Percentiles rank a stretch among this genome's conserved stretches.
These are phyloP conservation scores for Amphipoea oculea DNA, from an alignment of 2,888 invertebrate genomes.

Conservation along the genomic window DNA sequence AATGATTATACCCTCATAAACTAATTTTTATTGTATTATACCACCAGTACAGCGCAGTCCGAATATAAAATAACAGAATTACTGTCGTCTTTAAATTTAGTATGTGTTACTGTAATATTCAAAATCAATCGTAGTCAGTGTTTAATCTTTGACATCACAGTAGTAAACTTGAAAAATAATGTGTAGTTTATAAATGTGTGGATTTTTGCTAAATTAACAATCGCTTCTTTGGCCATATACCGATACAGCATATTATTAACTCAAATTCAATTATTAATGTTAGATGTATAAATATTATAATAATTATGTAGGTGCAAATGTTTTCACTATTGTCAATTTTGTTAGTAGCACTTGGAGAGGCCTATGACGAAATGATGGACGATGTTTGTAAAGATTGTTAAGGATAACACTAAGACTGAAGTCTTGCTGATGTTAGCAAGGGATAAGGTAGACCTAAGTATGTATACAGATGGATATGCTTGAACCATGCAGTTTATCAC, in stretches of 20 bases:
- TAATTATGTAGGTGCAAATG: slow-evolving; percentile 10
- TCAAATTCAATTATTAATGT: not conserved
- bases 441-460: slow-evolving; percentile 12
- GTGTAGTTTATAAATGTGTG: not conserved
- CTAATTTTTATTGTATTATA: not conserved
- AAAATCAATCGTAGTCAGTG: not conserved
- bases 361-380: not conserved
- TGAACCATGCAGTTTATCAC: not conserved
- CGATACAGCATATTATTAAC: not conserved
- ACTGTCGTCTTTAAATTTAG: not conserved
- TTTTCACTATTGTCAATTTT: slow-evolving; percentile 23
- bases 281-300: not conserved
- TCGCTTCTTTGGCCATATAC: not conserved
- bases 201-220: not conserved
- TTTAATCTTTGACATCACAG: not conserved
- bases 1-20: not conserved
- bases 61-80: slow-evolving; percentile 5
- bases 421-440: slow-evolving; percentile 11
- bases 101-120: not conserved
- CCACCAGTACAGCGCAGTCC: not conserved
- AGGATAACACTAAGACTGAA: slow-evolving; percentile 37
- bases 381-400: slow-evolving; percentile 5
- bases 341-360: slow-evolving; percentile 7
- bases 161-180: not conserved
- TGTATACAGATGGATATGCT: not conserved